Evolutionary conservation across 2,888 invertebrate species (phyloP), one percentile per base, ranked within the genome.

Genomic region (Leptopterna dolabrata): DNA sequence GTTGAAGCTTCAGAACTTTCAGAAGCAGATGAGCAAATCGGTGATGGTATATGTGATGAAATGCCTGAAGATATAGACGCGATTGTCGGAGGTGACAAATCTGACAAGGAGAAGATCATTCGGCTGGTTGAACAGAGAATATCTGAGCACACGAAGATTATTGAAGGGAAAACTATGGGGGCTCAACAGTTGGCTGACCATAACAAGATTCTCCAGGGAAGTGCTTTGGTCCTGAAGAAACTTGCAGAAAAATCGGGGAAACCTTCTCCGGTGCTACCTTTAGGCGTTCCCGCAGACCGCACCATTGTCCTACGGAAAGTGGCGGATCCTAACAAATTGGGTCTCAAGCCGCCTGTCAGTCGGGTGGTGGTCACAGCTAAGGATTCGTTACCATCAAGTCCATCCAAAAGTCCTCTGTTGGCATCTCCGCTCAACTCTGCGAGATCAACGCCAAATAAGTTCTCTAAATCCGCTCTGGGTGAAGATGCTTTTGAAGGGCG

Each of bases 101-200:
- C 86, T 24, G 86, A 86, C n/a, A 76, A 80, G 27, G 73, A 87
- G 7, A 82, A 81, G 36, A 82, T 87, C 71, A 82, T 82, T 27
- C 29, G 82, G 29, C 36, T 87, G 47, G 82, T 87, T 27, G 87
- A 87, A 47, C 82, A 87, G 47, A 70, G 87, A 55, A 87, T 87
- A 82, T 87, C 73, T 6, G 87, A 87, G 41, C 87, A 87, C 51
- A 87, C 82, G 14, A 81, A 82, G 29, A 87, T 87, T 27, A 87
- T 87, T 30, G 87, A 87, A 43, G 82, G 73, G 24, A 81, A 55
- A 24, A 27, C 86, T 0, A 78, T 78, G 63, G 86, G 86, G 1
- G 29, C 78, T 14, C 86, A 86, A 24, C 78, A 86, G 30, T n/a
- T 86, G 30, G 86, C 78, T 14, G 86, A 86, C 55, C 86, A 86